These are phyloP conservation scores for Leptodactylus fallax DNA, from an alignment of 2,797 vertebrate species.

Conservation along the genomic window DNA sequence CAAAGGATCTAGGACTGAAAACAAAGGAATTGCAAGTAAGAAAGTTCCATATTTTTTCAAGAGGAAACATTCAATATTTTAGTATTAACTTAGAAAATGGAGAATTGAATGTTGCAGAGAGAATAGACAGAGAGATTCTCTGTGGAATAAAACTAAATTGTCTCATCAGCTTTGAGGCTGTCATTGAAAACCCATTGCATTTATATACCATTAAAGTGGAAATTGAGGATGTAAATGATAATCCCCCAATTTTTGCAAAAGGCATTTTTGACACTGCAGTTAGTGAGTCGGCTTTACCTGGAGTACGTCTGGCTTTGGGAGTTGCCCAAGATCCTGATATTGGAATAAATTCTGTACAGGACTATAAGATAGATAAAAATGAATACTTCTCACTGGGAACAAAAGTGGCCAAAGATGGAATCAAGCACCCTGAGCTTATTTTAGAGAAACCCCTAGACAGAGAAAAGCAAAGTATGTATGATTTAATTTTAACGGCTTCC, in stretches of 20 bases:
- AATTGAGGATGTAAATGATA: slow-evolving; percentile 75
- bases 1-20: slow-evolving; percentile 69
- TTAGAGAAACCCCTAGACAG: slow-evolving; percentile 76
- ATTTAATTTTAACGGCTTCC: slow-evolving; percentile 73
- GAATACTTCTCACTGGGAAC: slow-evolving; percentile 74
- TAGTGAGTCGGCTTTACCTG: slow-evolving; percentile 71
- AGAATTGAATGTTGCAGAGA: slow-evolving; percentile 68
- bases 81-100: slow-evolving; percentile 74
- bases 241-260: slow-evolving; percentile 69
- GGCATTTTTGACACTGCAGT: slow-evolving; percentile 71
- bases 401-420: slow-evolving; percentile 71
- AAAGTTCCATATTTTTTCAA: slow-evolving; percentile 69
- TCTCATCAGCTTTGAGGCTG: slow-evolving; percentile 69
- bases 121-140: slow-evolving; percentile 72
- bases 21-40: slow-evolving; percentile 69
- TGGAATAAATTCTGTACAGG: slow-evolving; percentile 76
- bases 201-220: slow-evolving; percentile 67
- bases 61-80: slow-evolving; percentile 69
- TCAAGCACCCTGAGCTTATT: slow-evolving; percentile 74
- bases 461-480: slow-evolving; percentile 72
- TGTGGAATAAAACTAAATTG: slow-evolving; percentile 68
- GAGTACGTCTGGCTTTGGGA: slow-evolving; percentile 74
- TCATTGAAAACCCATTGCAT: slow-evolving; percentile 70
- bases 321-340: slow-evolving; percentile 78
- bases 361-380: slow-evolving; percentile 75